Percentiles rank a stretch among this genome's conserved stretches.
These are phyloP conservation scores for Pachypanchax playfairii DNA, from an alignment of 2,113 vertebrate species.

Conservation along the genomic window DNA sequence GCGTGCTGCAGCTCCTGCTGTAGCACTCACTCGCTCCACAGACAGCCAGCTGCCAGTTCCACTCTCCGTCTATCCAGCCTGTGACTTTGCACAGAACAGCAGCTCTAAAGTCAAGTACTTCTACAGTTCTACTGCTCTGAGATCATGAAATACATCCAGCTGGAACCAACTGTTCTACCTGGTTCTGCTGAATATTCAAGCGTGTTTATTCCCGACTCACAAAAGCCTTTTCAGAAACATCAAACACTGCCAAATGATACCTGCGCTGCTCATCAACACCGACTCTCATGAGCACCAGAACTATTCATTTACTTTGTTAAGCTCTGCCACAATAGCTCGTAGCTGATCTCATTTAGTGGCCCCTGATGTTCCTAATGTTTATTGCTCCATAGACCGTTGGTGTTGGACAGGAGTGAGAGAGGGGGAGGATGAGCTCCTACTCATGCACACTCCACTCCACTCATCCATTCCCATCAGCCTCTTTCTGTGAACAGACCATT, in stretches of 20 bases:
- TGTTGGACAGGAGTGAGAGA: slow-evolving; percentile 28
- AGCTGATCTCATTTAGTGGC: slow-evolving; percentile 56
- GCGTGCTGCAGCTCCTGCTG: slow-evolving; percentile 32
- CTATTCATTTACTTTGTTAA: slow-evolving; percentile 13
- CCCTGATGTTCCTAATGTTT: slow-evolving; percentile 48
- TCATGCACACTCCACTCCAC: slow-evolving; percentile 36
- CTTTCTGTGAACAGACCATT: slow-evolving; percentile 16
- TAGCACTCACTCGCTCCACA: slow-evolving; percentile 22
- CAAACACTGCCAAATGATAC: slow-evolving; percentile 3
- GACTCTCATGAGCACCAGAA: slow-evolving; percentile 4
- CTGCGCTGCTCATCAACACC: background rate
- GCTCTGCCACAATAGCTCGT: slow-evolving; percentile 32
- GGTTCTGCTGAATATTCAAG: background rate
- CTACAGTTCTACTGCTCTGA: slow-evolving; percentile 1
- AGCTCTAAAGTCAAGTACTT: slow-evolving; percentile 10
- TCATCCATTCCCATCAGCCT: slow-evolving; percentile 9
- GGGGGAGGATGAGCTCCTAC: slow-evolving; percentile 46
- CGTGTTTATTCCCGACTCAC: background rate
- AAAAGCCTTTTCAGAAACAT: slow-evolving; percentile 1
- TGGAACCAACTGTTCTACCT: background rate
- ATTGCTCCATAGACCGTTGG: slow-evolving; percentile 50
- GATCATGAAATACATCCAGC: background rate
- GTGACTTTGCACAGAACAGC: slow-evolving; percentile 21
- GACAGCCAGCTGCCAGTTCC: slow-evolving; percentile 60
- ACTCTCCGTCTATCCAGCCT: slow-evolving; percentile 38